phyloP scores from a whole-genome alignment of 2,113 vertebrate genomes.

The Gracilinanus agilis region DNA sequence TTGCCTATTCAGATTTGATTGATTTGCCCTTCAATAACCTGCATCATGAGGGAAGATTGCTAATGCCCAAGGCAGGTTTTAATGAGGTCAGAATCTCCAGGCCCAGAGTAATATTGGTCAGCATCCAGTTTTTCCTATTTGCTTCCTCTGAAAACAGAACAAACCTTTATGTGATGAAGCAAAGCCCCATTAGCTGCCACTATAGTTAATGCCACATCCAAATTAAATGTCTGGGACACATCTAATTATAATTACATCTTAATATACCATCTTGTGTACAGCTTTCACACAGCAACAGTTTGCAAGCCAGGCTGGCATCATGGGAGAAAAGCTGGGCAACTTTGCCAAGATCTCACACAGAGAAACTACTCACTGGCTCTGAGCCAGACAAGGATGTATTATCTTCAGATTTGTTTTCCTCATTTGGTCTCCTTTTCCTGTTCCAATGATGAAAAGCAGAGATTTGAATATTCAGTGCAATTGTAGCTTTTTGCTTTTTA shows the following conservation, averaged over 20 bases:
- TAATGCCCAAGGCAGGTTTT: neutral
- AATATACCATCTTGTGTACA: neutral
- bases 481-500: neutral
- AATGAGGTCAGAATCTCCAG: neutral
- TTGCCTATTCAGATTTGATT: neutral
- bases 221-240: slow-evolving; percentile 8
- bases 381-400: neutral
- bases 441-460: neutral
- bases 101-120: neutral
- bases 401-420: neutral
- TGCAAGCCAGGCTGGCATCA: neutral
- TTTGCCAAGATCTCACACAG: neutral
- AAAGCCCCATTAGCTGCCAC: neutral
- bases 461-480: neutral
- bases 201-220: neutral
- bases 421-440: neutral
- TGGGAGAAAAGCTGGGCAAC: neutral
- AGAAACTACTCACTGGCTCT: neutral
- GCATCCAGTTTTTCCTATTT: slow-evolving; percentile 12
- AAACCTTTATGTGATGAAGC: neutral
- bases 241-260: slow-evolving; percentile 6
- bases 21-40: neutral
- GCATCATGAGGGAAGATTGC: neutral
- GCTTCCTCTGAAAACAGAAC: neutral
- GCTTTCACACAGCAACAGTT: neutral